A percentile compares a stretch with the other conserved stretches of the same genome.
Evolutionary conservation across 2,888 invertebrate species (phyloP).

Genomic region (Drosophila mimetica): DNA sequence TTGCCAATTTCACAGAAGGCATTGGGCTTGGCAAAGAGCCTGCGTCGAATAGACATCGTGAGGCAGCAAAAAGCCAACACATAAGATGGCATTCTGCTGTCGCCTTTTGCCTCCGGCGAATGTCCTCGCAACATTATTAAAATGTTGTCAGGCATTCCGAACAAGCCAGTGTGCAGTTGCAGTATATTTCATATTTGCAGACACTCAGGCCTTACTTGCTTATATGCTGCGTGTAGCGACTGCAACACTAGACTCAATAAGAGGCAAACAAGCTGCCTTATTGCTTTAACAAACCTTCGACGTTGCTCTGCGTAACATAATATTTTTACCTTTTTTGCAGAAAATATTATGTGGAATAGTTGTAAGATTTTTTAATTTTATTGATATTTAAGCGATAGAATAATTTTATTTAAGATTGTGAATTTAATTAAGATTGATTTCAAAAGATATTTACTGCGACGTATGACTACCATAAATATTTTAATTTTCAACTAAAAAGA

Average conservation of each 20-base stretch:
- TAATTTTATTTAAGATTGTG: too few relatives aligned
- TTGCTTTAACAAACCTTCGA: conserved; percentile 8
- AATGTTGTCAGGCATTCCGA: conserved; percentile 71
- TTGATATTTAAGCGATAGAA: too few relatives aligned
- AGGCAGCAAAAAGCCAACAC: conserved; percentile 40
- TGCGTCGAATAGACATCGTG: conserved; percentile 15
- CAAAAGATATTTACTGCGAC: too few relatives aligned
- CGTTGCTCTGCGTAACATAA: too few relatives aligned
- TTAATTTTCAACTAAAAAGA: neutral
- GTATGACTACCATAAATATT: too few relatives aligned
- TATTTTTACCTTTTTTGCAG: too few relatives aligned
- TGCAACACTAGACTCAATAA: conserved; percentile 8
- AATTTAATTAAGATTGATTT: too few relatives aligned
- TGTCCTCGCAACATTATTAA: conserved; percentile 65
- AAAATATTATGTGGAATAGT: too few relatives aligned
- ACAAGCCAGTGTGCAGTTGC: conserved; percentile 34
- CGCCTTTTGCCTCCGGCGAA: conserved; percentile 46
- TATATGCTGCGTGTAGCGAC: conserved; percentile 12
- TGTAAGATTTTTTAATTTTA: too few relatives aligned
- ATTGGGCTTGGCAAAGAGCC: conserved; percentile 8
- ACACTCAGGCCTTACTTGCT: neutral
- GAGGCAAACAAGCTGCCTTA: neutral
- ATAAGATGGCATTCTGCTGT: conserved; percentile 34
- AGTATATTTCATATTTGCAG: conserved; percentile 57
- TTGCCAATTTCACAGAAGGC: conserved; percentile 26